These are phyloP conservation scores for Crotalus helleri DNA, from an alignment of 2,113 vertebrate species.

Conservation along the genomic window DNA sequence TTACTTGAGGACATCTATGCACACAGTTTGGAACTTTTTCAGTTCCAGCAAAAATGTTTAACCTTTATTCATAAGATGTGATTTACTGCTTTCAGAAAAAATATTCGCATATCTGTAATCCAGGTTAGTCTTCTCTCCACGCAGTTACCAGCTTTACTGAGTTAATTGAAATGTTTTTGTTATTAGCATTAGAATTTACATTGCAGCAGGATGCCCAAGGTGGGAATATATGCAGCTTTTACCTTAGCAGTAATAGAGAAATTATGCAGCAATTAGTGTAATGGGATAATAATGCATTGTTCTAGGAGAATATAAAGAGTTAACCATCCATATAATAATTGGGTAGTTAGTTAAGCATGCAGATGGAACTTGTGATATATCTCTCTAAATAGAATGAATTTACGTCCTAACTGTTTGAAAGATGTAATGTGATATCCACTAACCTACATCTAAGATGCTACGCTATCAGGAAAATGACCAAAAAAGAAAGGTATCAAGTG, in stretches of 20 bases:
- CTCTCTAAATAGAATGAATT: background rate
- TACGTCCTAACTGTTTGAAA: background rate
- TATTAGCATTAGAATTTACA: background rate
- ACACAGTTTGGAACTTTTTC: background rate
- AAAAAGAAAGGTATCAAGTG: background rate
- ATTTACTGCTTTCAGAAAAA: background rate
- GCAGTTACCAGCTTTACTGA: background rate
- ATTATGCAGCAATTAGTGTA: background rate
- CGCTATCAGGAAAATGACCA: background rate
- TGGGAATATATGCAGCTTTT: background rate
- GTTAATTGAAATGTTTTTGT: background rate
- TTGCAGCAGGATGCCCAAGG: background rate
- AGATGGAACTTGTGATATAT: background rate
- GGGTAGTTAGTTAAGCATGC: background rate
- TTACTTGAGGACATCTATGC: background rate
- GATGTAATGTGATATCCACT: background rate
- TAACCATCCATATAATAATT: background rate
- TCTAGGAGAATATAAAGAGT: background rate
- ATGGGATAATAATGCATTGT: background rate
- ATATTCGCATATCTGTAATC: background rate
- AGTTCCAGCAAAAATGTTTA: background rate
- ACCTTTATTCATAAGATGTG: background rate
- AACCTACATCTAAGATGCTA: background rate
- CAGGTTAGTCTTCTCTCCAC: background rate
- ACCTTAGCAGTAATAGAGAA: background rate